These are phyloP conservation scores for Drosophila macrospina DNA, from an alignment of 2,888 invertebrate genomes.

Conservation along the genomic window DNA sequence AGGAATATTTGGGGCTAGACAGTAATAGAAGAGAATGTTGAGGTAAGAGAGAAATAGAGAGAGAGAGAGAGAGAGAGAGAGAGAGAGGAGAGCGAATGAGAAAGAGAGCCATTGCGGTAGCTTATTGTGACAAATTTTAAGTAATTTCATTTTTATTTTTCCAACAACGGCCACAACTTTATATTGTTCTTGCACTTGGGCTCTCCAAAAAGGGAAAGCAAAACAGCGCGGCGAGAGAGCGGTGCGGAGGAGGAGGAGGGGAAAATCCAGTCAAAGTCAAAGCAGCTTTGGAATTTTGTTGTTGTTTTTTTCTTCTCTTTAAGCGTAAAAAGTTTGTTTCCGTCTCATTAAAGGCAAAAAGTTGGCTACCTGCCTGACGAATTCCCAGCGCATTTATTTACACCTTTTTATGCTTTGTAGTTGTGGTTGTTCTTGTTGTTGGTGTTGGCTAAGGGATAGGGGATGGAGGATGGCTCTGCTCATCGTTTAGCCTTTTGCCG, in stretches of 20 bases:
- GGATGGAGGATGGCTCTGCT: no score
- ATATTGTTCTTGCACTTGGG: constrained; percentile 65
- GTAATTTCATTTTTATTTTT: constrained; percentile 81
- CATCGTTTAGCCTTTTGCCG: constrained; percentile 19
- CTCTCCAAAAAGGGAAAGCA: constrained; percentile 27
- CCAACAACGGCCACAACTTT: constrained; percentile 61
- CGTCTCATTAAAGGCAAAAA: constrained; percentile 76
- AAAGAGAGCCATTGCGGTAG: constrained; percentile 41
- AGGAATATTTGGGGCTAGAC: constrained; percentile 25
- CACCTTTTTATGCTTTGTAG: constrained; percentile 60
- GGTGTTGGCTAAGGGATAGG: background rate
- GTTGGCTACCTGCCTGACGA: constrained; percentile 56
- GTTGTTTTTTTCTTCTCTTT: constrained; percentile 55
- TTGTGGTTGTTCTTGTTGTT: background rate
- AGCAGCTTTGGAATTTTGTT: constrained; percentile 58
- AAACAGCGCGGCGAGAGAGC: constrained; percentile 9
- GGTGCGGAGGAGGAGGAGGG: background rate
- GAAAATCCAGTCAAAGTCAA: constrained; percentile 63
- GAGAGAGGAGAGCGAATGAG: background rate
- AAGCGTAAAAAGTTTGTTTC: constrained; percentile 70
- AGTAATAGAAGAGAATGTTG: constrained; percentile 25
- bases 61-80: background rate
- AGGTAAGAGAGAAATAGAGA: background rate
- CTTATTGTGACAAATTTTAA: constrained; percentile 82
- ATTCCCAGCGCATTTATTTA: constrained; percentile 78